A percentile compares a stretch with the other conserved stretches of the same genome.
Evolutionary conservation across 2,888 invertebrate species (phyloP).

Genomic region (Fragum sueziense): DNA sequence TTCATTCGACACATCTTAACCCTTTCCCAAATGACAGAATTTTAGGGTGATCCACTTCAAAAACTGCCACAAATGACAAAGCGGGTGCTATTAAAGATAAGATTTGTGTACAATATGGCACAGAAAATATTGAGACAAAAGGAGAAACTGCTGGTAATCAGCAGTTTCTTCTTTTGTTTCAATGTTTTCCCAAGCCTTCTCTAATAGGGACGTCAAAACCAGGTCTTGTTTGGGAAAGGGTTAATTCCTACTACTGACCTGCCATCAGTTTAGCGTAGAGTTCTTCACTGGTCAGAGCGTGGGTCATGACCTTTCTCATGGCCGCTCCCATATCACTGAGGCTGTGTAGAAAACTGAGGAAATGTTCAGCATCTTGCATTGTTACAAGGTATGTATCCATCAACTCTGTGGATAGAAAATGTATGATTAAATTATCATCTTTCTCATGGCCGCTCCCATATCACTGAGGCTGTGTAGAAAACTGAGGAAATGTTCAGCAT

Average conservation of each 20-base stretch:
- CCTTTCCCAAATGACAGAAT: too few relatives aligned
- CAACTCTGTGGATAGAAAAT: slow-evolving; percentile 60
- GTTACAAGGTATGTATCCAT: slow-evolving; percentile 85
- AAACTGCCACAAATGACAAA: too few relatives aligned
- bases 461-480: slow-evolving; percentile 97
- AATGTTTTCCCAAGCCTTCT: too few relatives aligned
- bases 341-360: slow-evolving; percentile 94
- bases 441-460: slow-evolving; percentile 97
- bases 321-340: slow-evolving; percentile 98
- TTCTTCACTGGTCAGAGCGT: slow-evolving; percentile 93
- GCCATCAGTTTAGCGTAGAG: slow-evolving; percentile 83
- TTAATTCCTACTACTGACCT: slow-evolving; percentile 62
- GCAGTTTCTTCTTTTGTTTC: too few relatives aligned
- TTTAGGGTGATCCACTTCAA: too few relatives aligned
- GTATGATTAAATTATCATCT: slow-evolving; percentile 70
- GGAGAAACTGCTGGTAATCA: too few relatives aligned
- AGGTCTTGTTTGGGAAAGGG: too few relatives aligned
- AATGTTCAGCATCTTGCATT: slow-evolving; percentile 93
- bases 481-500: slow-evolving; percentile 93
- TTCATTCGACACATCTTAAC: too few relatives aligned
- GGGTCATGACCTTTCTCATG: slow-evolving; percentile 96
- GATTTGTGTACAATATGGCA: too few relatives aligned
- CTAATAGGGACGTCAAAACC: too few relatives aligned
- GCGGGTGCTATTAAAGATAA: too few relatives aligned
- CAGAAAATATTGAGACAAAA: too few relatives aligned